Conservation (phyloP, 2,888 invertebrate species). For the Yponomeuta malinellus region DNA sequence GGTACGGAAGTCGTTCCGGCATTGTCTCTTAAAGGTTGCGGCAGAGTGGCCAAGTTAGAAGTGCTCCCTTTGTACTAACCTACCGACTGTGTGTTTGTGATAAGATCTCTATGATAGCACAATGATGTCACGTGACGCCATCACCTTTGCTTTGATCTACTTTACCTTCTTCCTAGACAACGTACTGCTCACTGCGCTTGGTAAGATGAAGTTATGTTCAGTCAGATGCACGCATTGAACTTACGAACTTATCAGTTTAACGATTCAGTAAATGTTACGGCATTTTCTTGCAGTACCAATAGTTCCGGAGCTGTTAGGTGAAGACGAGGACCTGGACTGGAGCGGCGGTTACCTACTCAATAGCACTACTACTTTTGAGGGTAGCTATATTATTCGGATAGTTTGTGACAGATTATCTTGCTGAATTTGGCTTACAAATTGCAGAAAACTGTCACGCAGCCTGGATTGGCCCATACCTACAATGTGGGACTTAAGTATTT, state of each 20-base stretch:
- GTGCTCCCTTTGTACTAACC: background rate
- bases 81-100: background rate
- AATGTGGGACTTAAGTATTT: too few species aligned
- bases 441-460: too few species aligned
- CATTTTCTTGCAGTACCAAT: slow-evolving; percentile 50
- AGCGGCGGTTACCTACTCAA: background rate
- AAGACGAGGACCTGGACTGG: slow-evolving; percentile 35
- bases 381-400: too few species aligned
- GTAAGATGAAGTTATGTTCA: slow-evolving; percentile 68
- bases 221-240: slow-evolving; percentile 10
- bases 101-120: background rate
- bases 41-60: background rate
- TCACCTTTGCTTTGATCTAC: slow-evolving; percentile 74
- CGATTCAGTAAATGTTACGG: slow-evolving; percentile 23
- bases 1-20: slow-evolving; percentile 17
- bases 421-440: too few species aligned
- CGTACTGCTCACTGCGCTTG: slow-evolving; percentile 90
- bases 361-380: too few species aligned
- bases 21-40: background rate
- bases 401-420: too few species aligned
- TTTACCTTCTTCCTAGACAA: slow-evolving; percentile 89
- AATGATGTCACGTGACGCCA: slow-evolving; percentile 24
- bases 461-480: too few species aligned
- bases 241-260: slow-evolving; percentile 16
- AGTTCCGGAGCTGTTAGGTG: slow-evolving; percentile 57